Base-by-base conservation (phyloP, 64 coral and sea anemone genomes). In the Orbicella faveolata region DNA sequence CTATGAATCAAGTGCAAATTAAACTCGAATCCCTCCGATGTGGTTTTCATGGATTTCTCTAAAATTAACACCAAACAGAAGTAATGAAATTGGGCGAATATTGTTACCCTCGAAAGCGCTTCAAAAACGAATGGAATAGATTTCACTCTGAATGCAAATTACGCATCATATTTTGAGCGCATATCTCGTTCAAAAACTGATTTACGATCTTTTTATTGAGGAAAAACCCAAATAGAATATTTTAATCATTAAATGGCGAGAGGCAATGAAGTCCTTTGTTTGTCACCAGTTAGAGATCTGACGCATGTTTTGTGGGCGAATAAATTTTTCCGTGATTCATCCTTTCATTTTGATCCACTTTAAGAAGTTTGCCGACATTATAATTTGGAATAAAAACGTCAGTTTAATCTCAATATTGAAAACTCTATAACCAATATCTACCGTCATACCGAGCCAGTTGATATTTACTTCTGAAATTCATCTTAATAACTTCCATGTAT, bases 281-380 rank as follows among this genome's bases (percentile, higher is more conserved):
- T 59, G 51, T 79, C 25, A 57, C 30, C 57, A 79, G 3, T 79
- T 70, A 26, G 13, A n/a, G 10, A 85, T 39, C 20, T 84, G 34
- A 84, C 57, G 62, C 63, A 15, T 37, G 63, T 18, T 21, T 36
- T 39, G 82, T 52, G 82, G 63, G 20, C 39, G 37, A 81, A 57
- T 63, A 35, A 81, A 81, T 63, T 81, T 63, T 18, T 36, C 26
- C 34, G 67, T 26, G 59, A 70, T 85, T n/a, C 2, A 44, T 52
- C 12, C 64, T 85, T 52, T 52, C 16, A 41, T 72, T 85, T 52
- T 72, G 70, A 72, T 70, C 41, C 65, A 20, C 65, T 83, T 51
- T 72, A 65, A 65, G 13, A 26, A 25, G 67, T 26, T n/a, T 70
- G 67, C 67, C 10, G 67, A 3, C 67, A 70, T 70, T 70, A 11